phyloP scores from a whole-genome alignment of 2,113 vertebrate genomes.

The Xenopus borealis region DNA sequence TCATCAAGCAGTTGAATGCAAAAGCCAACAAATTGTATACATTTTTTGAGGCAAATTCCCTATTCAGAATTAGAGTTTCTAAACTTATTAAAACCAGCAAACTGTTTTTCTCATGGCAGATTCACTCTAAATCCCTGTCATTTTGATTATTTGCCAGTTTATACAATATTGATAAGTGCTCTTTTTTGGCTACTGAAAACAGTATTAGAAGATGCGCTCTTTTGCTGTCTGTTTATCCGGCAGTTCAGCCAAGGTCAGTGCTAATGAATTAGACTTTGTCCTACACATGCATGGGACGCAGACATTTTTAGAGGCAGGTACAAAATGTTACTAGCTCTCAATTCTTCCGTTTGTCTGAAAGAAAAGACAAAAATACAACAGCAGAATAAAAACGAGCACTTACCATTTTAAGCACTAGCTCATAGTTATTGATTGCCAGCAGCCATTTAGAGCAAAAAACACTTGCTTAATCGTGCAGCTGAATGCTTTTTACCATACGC shows the following conservation, averaged over 20 bases:
- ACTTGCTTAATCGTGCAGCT: too few relatives aligned
- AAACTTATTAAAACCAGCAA: background rate
- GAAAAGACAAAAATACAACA: background rate
- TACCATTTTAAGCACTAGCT: background rate
- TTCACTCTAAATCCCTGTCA: too few relatives aligned
- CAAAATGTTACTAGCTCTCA: too few relatives aligned
- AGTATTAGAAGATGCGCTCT: background rate
- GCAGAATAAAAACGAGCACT: constrained; percentile 11
- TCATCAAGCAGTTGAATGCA: too few relatives aligned
- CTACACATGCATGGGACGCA: constrained; percentile 32
- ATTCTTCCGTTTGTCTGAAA: background rate
- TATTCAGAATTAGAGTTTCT: background rate
- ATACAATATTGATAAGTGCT: too few relatives aligned
- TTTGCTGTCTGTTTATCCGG: background rate
- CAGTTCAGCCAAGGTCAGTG: constrained; percentile 43
- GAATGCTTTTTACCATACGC: too few relatives aligned
- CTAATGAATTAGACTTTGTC: constrained; percentile 21
- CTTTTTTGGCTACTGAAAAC: background rate
- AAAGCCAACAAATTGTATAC: too few relatives aligned
- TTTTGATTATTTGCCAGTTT: too few relatives aligned
- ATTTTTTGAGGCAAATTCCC: background rate
- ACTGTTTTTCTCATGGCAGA: background rate
- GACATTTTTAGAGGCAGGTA: background rate
- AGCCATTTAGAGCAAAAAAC: constrained; percentile 2
- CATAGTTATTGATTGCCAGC: constrained; percentile 12